These are phyloP conservation scores for Scaptomyza parva DNA, from an alignment of 2,888 invertebrate genomes.

Conservation along the genomic window DNA sequence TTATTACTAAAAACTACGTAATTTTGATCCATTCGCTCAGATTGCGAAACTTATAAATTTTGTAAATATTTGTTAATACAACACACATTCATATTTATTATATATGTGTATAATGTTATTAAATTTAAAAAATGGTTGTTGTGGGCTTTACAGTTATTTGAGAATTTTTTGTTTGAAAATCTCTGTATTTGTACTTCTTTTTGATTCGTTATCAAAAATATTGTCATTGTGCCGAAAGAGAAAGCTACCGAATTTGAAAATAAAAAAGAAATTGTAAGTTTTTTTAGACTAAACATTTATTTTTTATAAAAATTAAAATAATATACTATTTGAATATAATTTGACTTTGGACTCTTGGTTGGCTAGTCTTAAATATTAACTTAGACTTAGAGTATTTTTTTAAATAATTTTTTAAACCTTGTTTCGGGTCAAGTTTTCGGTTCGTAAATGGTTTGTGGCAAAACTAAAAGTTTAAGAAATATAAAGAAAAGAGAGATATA, in stretches of 20 bases:
- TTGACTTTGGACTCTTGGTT: conserved; percentile 72
- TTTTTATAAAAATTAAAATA: conserved; percentile 49
- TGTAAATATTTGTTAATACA: conserved; percentile 41
- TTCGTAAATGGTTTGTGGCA: conserved; percentile 17
- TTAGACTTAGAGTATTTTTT: conserved; percentile 42
- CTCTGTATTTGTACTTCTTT: conserved; percentile 72
- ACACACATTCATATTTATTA: conserved; percentile 1
- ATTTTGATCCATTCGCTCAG: conserved; percentile 78
- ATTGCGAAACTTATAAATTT: conserved; percentile 38
- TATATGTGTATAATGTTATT: conserved; percentile 6
- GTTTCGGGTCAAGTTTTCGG: conserved; percentile 72
- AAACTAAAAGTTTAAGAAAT: conserved; percentile 13
- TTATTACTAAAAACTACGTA: conserved; percentile 39
- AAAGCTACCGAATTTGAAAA: conserved; percentile 21
- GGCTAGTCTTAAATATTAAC: conserved; percentile 57
- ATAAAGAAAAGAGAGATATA: conserved; percentile 6
- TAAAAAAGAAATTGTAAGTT: conserved; percentile 40
- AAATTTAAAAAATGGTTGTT: conserved; percentile 31
- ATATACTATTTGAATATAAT: conserved; percentile 42
- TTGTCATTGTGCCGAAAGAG: conserved; percentile 71
- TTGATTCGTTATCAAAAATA: conserved; percentile 73
- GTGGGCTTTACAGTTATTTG: conserved; percentile 28
- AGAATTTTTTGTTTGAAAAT: conserved; percentile 53
- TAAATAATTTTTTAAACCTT: conserved; percentile 75
- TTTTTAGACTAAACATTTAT: conserved; percentile 49